phyloP scores from a whole-genome alignment of 2,797 vertebrate genomes.

The Anomalospiza imberbis region DNA sequence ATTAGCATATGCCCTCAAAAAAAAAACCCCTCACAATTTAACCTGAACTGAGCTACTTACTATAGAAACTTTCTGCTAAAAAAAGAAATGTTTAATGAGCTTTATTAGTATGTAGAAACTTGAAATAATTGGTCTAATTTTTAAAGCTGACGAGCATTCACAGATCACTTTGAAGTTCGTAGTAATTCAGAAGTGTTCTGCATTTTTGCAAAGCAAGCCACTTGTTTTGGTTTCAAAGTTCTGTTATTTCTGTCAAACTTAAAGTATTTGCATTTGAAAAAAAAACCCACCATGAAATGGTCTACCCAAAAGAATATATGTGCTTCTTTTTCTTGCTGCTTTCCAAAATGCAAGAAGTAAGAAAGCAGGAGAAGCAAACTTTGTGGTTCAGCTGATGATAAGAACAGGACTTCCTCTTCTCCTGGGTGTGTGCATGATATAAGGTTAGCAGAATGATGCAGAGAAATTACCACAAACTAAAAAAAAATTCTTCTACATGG shows the following conservation, averaged over 20 bases:
- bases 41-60: background rate
- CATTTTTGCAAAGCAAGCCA: slow-evolving; percentile 29
- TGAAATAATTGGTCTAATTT: slow-evolving; percentile 50
- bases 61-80: slow-evolving; percentile 20
- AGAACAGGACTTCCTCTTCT: slow-evolving; percentile 24
- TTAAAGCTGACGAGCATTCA: slow-evolving; percentile 12
- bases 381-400: background rate
- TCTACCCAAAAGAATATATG: background rate
- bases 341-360: background rate
- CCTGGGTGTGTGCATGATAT: background rate
- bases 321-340: background rate
- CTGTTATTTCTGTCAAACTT: background rate
- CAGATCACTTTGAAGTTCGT: slow-evolving; percentile 31
- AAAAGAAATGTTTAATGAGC: slow-evolving; percentile 40
- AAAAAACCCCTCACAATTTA: background rate
- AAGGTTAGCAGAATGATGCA: background rate
- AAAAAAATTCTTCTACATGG: background rate
- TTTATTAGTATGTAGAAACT: slow-evolving; percentile 35
- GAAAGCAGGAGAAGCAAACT: background rate
- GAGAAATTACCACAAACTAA: background rate
- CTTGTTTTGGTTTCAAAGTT: slow-evolving; percentile 1
- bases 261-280: background rate
- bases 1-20: slow-evolving; percentile 21
- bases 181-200: slow-evolving; percentile 2
- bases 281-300: background rate